These are phyloP conservation scores for Scaptomyza caliginosa DNA, from an alignment of 2,888 invertebrate species.

Conservation along the genomic window DNA sequence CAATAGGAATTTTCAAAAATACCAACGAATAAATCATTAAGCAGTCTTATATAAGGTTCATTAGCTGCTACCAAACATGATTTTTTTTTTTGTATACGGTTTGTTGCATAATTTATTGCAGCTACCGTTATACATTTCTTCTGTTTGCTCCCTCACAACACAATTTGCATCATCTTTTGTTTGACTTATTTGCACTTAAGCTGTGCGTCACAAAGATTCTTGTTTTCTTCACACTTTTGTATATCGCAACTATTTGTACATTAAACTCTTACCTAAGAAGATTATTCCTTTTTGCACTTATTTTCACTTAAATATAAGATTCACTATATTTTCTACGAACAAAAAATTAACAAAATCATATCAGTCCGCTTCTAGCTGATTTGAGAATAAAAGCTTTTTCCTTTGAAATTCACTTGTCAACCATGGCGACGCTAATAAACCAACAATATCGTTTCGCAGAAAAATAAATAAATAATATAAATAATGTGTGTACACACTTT, in stretches of 20 bases:
- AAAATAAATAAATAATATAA: conserved; percentile 7
- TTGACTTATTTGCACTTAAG: conserved; percentile 1
- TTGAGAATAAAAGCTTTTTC: conserved; percentile 39
- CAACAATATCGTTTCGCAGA: conserved; percentile 34
- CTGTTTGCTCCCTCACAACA: no score
- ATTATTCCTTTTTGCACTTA: no score
- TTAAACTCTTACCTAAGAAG: neutral
- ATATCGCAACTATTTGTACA: neutral
- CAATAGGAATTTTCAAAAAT: no score
- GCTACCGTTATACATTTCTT: neutral
- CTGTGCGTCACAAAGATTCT: conserved; percentile 16
- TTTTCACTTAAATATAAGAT: conserved; percentile 10
- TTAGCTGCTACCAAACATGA: conserved; percentile 7
- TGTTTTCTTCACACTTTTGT: conserved; percentile 6
- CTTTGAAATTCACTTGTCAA: conserved; percentile 39
- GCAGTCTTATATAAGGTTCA: conserved; percentile 30
- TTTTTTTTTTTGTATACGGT: conserved; percentile 19
- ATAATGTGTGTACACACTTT: neutral
- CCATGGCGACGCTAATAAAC: conserved; percentile 5
- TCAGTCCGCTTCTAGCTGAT: neutral
- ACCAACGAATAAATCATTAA: conserved; percentile 19
- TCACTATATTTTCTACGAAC: conserved; percentile 34
- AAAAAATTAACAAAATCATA: conserved; percentile 22
- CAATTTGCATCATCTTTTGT: conserved; percentile 3
- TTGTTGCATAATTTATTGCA: neutral